phyloP scores from a whole-genome alignment of 2,113 vertebrate genomes.

The Ranitomeya variabilis region DNA sequence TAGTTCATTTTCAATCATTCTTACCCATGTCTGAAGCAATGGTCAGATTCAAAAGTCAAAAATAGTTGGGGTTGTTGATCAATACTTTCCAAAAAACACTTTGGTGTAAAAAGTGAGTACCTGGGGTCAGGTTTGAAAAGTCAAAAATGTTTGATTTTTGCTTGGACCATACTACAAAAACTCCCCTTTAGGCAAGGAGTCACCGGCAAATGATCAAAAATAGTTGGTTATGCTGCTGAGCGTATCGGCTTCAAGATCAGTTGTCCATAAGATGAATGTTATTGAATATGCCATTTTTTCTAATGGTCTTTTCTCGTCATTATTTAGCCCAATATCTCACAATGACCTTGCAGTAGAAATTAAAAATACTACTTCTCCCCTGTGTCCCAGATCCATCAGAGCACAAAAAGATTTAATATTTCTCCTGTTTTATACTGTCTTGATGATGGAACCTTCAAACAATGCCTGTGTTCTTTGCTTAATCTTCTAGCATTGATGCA shows the following conservation, averaged over 20 bases:
- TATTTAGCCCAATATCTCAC: background rate
- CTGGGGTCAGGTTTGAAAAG: too few species aligned
- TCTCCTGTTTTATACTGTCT: background rate
- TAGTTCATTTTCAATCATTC: too few species aligned
- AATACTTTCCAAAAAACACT: too few species aligned
- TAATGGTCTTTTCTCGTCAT: background rate
- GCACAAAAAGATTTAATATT: background rate
- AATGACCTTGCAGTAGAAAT: background rate
- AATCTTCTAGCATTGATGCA: constrained; percentile 19
- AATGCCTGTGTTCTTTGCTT: background rate
- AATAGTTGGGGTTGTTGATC: too few species aligned
- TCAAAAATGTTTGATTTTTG: too few species aligned
- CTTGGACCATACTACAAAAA: too few species aligned
- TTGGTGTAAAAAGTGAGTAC: too few species aligned
- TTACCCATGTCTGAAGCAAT: too few species aligned
- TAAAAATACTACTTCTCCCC: background rate
- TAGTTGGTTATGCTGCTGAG: background rate
- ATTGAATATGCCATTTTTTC: too few species aligned
- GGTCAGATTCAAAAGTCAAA: too few species aligned
- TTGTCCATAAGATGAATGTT: background rate
- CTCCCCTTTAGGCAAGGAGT: too few species aligned
- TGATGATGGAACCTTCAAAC: background rate
- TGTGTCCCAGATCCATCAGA: background rate
- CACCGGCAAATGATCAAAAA: too few species aligned
- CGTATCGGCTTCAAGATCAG: background rate